phyloP scores from a whole-genome alignment of 2,888 invertebrate genomes.

The Nomada ruficornis region DNA sequence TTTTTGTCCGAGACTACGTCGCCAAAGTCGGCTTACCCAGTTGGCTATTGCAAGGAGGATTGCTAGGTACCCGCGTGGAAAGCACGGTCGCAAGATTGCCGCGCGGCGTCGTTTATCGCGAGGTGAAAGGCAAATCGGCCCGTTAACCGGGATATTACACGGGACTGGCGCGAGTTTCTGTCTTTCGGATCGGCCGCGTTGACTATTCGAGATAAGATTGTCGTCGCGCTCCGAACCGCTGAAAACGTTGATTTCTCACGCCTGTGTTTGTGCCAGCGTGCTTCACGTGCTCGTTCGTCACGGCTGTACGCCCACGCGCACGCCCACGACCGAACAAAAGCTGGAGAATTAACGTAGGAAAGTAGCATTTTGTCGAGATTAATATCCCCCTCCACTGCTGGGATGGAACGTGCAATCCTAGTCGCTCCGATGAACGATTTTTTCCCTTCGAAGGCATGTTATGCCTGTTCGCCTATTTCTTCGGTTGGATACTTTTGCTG shows the following conservation, averaged over 20 bases:
- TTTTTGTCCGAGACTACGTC: no score
- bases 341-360: slow-evolving; percentile 62
- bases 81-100: slow-evolving; percentile 1
- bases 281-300: slow-evolving; percentile 54
- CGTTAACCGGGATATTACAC: slow-evolving; percentile 48
- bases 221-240: slow-evolving; percentile 34
- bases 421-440: not conserved
- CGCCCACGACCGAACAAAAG: slow-evolving; percentile 57
- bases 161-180: slow-evolving; percentile 31
- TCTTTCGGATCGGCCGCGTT: slow-evolving; percentile 33
- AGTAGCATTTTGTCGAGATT: slow-evolving; percentile 62
- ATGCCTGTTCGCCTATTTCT: no score
- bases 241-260: slow-evolving; percentile 50
- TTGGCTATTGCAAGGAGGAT: not conserved
- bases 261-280: slow-evolving; percentile 28
- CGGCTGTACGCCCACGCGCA: slow-evolving; percentile 54
- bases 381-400: slow-evolving; percentile 20
- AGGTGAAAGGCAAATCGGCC: slow-evolving; percentile 44
- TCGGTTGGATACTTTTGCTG: no score
- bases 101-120: slow-evolving; percentile 28
- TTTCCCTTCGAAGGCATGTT: not conserved
- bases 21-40: no score
- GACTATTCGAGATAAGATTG: slow-evolving; percentile 53
- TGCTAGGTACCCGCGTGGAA: not conserved
- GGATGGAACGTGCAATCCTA: not conserved